Conservation (phyloP, 2,797 vertebrate genomes). For the Steatocranus sp. region DNA sequence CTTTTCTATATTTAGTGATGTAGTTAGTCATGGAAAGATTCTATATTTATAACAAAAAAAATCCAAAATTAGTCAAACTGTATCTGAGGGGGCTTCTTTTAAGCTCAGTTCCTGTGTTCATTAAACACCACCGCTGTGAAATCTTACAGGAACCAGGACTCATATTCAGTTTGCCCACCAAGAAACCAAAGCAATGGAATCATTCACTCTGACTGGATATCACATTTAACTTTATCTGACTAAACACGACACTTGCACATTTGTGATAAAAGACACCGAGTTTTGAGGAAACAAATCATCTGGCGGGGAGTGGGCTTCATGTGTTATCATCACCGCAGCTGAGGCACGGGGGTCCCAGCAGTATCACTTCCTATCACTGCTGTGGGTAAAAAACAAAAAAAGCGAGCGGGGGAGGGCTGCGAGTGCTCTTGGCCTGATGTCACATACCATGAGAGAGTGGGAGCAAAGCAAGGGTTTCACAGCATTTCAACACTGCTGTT, state of each 20-base stretch:
- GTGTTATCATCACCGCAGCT: constrained; percentile 6
- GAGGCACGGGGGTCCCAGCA: constrained; percentile 24
- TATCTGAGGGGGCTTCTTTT: not conserved
- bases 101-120: not conserved
- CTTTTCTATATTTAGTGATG: not conserved
- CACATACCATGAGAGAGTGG: not conserved
- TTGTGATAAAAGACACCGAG: not conserved
- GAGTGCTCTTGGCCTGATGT: not conserved
- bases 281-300: constrained; percentile 49
- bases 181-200: constrained; percentile 22
- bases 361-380: constrained; percentile 57
- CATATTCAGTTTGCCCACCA: constrained; percentile 3
- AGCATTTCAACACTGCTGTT: not conserved
- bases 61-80: constrained; percentile 11
- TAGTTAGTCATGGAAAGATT: not conserved
- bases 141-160: constrained; percentile 33
- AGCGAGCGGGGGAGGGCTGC: not conserved
- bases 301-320: not conserved
- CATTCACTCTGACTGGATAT: constrained; percentile 17
- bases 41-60: not conserved
- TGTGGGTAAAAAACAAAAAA: not conserved
- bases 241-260: constrained; percentile 1
- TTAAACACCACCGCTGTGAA: not conserved
- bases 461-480: not conserved
- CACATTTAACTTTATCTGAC: constrained; percentile 6